Percentiles rank a stretch among this genome's conserved stretches.
Conservation (phyloP, 2,888 invertebrate genomes). For the Parochlus steinenii region DNA sequence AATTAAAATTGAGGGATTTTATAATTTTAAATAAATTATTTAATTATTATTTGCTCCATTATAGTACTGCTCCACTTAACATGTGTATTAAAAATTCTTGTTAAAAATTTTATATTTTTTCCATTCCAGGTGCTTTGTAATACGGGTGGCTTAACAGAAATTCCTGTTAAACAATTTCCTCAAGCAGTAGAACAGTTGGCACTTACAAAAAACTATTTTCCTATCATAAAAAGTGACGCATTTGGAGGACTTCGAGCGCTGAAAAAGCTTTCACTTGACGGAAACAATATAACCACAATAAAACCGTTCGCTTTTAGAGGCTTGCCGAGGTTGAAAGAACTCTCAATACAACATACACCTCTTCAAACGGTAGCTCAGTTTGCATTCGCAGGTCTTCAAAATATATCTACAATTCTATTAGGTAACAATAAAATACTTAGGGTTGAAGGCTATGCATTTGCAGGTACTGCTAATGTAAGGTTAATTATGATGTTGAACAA, state of each 20-base stretch:
- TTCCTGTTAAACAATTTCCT: slow-evolving; percentile 59
- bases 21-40: no score
- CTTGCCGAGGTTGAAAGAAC: slow-evolving; percentile 54
- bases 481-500: slow-evolving; percentile 71
- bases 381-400: slow-evolving; percentile 70
- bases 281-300: slow-evolving; percentile 71
- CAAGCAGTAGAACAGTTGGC: slow-evolving; percentile 68
- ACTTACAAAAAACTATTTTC: slow-evolving; percentile 70
- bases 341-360: slow-evolving; percentile 76
- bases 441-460: slow-evolving; percentile 65
- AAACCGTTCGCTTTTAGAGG: slow-evolving; percentile 77
- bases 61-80: no score
- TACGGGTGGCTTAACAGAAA: slow-evolving; percentile 63
- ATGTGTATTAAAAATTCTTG: no score
- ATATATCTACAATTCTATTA: slow-evolving; percentile 53
- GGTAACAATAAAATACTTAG: slow-evolving; percentile 53
- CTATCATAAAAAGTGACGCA: slow-evolving; percentile 63
- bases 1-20: no score
- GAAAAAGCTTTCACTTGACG: slow-evolving; percentile 67
- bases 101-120: slow-evolving; percentile 15
- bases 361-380: slow-evolving; percentile 63
- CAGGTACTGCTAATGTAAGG: slow-evolving; percentile 69
- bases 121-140: slow-evolving; percentile 68
- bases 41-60: no score
- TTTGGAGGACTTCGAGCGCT: slow-evolving; percentile 66